These are phyloP conservation scores for Graphium colonna DNA, from an alignment of 2,888 invertebrate genomes.

Conservation along the genomic window DNA sequence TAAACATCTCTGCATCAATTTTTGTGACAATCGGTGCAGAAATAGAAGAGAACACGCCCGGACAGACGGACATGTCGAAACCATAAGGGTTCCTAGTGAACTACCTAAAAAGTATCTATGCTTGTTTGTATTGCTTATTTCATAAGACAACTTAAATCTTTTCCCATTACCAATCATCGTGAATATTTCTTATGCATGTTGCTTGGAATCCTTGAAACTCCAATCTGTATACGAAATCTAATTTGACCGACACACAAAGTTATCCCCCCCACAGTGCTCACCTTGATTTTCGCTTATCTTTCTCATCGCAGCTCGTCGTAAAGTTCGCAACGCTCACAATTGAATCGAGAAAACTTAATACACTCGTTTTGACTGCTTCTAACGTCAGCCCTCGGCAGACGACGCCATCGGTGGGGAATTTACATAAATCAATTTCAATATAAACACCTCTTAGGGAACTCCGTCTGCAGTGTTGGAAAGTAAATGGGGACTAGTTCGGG, in stretches of 20 bases:
- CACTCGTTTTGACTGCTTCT: slow-evolving; percentile 52
- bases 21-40: no score
- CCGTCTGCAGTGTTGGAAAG: slow-evolving; percentile 54
- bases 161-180: neutral
- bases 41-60: no score
- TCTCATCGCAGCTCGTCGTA: slow-evolving; percentile 2
- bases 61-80: no score
- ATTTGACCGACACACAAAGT: no score
- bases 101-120: no score
- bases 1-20: no score
- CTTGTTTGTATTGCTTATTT: no score
- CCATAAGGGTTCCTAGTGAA: no score
- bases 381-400: slow-evolving; percentile 46
- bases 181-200: no score
- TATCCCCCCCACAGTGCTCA: neutral
- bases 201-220: no score
- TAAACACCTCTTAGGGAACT: slow-evolving; percentile 78
- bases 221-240: no score
- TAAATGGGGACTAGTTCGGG: slow-evolving; percentile 36
- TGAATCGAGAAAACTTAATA: slow-evolving; percentile 40
- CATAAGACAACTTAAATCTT: neutral
- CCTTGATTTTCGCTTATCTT: slow-evolving; percentile 12
- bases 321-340: slow-evolving; percentile 13
- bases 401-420: slow-evolving; percentile 66
- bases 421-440: slow-evolving; percentile 78